Conservation (phyloP, 2,888 invertebrate genomes). For the Netelia fuscicornis region DNA sequence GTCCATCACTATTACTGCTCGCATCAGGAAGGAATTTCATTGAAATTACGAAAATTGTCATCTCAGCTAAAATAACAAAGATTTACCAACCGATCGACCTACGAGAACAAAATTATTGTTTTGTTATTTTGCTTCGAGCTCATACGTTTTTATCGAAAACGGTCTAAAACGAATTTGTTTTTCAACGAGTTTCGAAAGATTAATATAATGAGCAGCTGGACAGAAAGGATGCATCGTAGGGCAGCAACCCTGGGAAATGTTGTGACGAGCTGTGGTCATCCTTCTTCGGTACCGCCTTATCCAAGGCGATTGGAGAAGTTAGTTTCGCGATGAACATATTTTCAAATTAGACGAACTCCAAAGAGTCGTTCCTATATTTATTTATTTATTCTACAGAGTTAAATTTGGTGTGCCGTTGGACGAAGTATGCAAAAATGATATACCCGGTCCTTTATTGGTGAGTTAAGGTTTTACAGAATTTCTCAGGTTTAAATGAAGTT, state of each 20-base stretch:
- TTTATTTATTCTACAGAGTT: conserved; percentile 86
- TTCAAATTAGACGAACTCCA: conserved; percentile 3
- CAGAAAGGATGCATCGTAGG: conserved; percentile 95
- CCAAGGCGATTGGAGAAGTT: conserved; percentile 93
- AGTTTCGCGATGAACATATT: conserved; percentile 50
- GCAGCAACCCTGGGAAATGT: conserved; percentile 96
- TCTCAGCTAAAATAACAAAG: neutral
- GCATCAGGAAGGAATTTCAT: neutral
- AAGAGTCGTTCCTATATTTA: neutral
- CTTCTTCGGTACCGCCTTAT: conserved; percentile 90
- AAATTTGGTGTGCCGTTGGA: conserved; percentile 97
- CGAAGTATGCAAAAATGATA: conserved; percentile 97
- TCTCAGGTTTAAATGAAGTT: neutral
- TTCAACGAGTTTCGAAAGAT: conserved; percentile 11
- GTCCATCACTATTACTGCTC: neutral
- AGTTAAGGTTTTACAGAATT: conserved; percentile 81
- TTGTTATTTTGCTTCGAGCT: neutral
- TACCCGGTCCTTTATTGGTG: conserved; percentile 96
- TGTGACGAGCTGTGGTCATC: conserved; percentile 96
- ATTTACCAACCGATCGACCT: neutral
- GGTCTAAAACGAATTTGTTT: neutral
- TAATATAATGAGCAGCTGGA: conserved; percentile 93
- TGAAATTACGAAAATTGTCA: neutral
- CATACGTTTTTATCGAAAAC: neutral
- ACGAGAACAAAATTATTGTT: conserved; percentile 3